Evolutionary conservation across 2,113 vertebrate genomes (phyloP), one percentile per base, ranked within the genome.

Genomic region (Danionella cerebrum): DNA sequence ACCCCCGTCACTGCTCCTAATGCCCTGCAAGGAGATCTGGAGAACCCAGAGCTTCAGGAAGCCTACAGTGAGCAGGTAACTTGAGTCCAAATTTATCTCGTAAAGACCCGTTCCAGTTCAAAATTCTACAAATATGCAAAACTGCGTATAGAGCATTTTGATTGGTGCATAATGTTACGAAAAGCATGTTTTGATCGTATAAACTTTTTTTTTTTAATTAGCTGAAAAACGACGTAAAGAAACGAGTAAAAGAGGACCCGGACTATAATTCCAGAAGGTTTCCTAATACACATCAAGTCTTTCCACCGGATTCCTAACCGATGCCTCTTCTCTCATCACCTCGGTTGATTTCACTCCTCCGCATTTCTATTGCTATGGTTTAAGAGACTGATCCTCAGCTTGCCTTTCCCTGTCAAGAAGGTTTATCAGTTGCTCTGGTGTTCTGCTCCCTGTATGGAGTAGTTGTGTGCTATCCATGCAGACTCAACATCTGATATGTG

Each of bases 151-250:
- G n/a, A n/a, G n/a, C n/a, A n/a, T n/a, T n/a, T n/a, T n/a, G n/a
- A n/a, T n/a, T n/a, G n/a, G n/a, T n/a, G n/a, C n/a, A n/a, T n/a
- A n/a, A n/a, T n/a, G n/a, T n/a, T n/a, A n/a, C n/a, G n/a, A n/a
- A n/a, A n/a, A n/a, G n/a, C n/a, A n/a, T n/a, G n/a, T n/a, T n/a
- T n/a, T n/a, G n/a, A n/a, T n/a, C n/a, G n/a, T 45, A 10, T 7
- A 4, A 35, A 31, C 1, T 29, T 6, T 33, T n/a, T 19, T 5
- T 58, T 7, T 31, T 22, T 42, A 48, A 47, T 39, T 81, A 95
- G 93, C 85, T 95, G 36, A 91, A 90, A 79, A 75, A 87, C 0
- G 92, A 95, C 71, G 85, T 94, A 63, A 91, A 93, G 81, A 91
- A 91, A 73, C 86, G 91, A 52, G 86, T 93, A 59, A 88, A 85